Base-by-base conservation (phyloP, 2,888 invertebrate genomes). In the Auanema sp. region DNA sequence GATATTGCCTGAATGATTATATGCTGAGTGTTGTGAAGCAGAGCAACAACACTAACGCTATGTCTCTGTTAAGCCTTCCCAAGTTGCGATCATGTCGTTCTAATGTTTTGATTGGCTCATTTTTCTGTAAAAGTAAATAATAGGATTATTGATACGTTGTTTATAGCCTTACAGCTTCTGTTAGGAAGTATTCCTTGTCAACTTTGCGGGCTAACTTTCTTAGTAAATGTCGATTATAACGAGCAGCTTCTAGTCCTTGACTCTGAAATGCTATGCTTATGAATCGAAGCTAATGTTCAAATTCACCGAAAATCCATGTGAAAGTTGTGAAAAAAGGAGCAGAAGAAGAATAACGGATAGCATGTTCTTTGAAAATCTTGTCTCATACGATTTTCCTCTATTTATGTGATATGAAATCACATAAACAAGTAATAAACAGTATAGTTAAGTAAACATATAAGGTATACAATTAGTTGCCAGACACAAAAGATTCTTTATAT, bases 1-100 rank as follows among this genome's bases (percentile, higher is more conserved):
- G 58, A 16, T 16, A n/a, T 24, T 21, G 21, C 8, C 58, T 58
- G 16, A 47, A 58, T 25, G 12, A 16, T 12, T 43, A 43, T 43
- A 43, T 43, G 43, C 14, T 43, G 11, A 43, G 43, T 43, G 11
- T 16, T 47, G 21, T 5, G 21, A 47, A 21, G 10, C 21, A 18
- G 3, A 47, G 11, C 11, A 11, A 43, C 14, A 14, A 43, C 14
- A 47, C 47, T 47, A 16, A 47, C 47, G 21, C 47, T 5, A 18
- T 47, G 21, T 47, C 47, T 21, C 21, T 16, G 47, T 47, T 47
- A 10, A 47, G 47, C 10, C 47, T 47, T 16, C 4, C 47, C 47
- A 47, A 47, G 21, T 47, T 47, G 16, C 47, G 16, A 16, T 47
- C 47, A 47, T 21, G 21, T 47, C 47, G 16, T 10, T 16, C 47